Evolutionary conservation across 2,113 vertebrate species (phyloP).

Genomic region (Dunckerocampus dactyliophorus): DNA sequence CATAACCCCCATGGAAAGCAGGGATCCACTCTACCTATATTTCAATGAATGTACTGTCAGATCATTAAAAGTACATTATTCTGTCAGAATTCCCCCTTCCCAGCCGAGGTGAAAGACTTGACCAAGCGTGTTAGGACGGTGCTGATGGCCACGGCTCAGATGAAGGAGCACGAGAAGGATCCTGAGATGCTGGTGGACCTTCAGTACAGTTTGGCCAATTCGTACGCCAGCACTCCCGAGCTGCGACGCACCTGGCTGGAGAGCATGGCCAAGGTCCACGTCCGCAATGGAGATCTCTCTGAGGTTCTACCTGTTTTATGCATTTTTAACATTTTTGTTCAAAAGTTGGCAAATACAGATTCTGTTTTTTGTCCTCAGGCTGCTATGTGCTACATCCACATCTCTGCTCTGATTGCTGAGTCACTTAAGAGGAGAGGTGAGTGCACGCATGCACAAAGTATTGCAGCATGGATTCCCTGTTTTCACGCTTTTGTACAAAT

Average conservation of each 20-base stretch:
- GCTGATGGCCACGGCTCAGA: constrained; percentile 97
- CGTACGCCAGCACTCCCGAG: constrained; percentile 95
- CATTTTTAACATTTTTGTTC: background rate
- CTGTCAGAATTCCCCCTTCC: constrained; percentile 87
- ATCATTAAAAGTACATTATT: background rate
- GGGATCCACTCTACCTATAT: too few species aligned
- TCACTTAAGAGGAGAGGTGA: constrained; percentile 96
- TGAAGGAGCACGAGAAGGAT: constrained; percentile 99
- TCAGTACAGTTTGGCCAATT: constrained; percentile 96
- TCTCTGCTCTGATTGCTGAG: constrained; percentile 94
- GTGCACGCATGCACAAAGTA: constrained; percentile 21
- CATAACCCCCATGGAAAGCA: too few species aligned
- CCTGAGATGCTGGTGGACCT: constrained; percentile 97
- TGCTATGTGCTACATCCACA: constrained; percentile 98
- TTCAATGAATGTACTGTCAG: too few species aligned
- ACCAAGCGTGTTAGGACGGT: constrained; percentile 95
- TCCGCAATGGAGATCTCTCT: constrained; percentile 93
- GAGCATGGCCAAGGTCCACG: constrained; percentile 97
- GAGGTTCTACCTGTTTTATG: constrained; percentile 74
- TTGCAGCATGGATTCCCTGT: background rate
- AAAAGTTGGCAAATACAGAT: background rate
- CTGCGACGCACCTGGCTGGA: constrained; percentile 95
- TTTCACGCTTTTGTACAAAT: constrained; percentile 6
- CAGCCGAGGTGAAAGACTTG: constrained; percentile 95
- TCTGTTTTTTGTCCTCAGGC: constrained; percentile 70